Percentiles rank a stretch among this genome's conserved stretches.
Evolutionary conservation across 2,113 vertebrate species (phyloP).

Genomic region (Toxotes jaculatrix): DNA sequence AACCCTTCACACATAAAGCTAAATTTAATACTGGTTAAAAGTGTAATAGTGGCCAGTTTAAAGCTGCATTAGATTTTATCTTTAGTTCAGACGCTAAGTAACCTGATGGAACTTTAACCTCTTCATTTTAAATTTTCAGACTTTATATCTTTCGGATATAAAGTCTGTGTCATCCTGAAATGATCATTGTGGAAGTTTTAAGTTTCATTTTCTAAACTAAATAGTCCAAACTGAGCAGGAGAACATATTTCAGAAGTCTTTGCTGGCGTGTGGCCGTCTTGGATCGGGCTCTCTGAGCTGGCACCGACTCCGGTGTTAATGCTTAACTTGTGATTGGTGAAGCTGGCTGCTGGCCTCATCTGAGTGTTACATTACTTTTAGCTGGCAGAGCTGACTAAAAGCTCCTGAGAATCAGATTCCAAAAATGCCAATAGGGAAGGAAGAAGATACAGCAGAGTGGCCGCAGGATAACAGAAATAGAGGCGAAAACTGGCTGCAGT

Average conservation of each 20-base stretch:
- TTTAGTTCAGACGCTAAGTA: not conserved
- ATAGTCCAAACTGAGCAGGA: not conserved
- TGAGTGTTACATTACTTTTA: conserved; percentile 27
- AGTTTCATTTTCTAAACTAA: not conserved
- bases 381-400: conserved; percentile 14
- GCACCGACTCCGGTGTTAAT: conserved; percentile 22
- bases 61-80: not conserved
- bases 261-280: conserved; percentile 16
- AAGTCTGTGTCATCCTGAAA: not conserved
- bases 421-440: not conserved
- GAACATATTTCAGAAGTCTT: not conserved
- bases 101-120: not conserved
- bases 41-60: not conserved
- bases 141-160: not conserved
- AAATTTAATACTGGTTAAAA: not conserved
- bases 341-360: conserved; percentile 31
- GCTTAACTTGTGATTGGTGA: conserved; percentile 30
- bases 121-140: not conserved
- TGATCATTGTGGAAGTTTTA: not conserved
- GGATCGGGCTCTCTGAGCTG: conserved; percentile 10
- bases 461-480: not conserved
- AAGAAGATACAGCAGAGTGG: not conserved
- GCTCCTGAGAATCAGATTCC: conserved; percentile 7
- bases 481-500: not conserved
- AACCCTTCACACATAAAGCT: not conserved